Base-by-base conservation (phyloP, 1,140 invertebrate genomes). In the Drosophila oshimai region DNA sequence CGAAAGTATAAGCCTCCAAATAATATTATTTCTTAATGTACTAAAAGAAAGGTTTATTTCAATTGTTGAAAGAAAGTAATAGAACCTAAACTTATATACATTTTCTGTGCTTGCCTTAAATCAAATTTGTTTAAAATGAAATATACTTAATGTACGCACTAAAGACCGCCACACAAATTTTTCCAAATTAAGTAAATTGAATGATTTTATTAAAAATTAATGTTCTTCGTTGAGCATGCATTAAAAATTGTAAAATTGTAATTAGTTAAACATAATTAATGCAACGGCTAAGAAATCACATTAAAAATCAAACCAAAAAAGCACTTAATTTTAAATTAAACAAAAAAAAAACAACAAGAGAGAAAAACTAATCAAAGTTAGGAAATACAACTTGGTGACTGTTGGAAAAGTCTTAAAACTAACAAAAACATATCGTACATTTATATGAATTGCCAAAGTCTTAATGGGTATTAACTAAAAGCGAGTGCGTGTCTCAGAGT, bases 361-460 rank as follows among this genome's bases (percentile, higher is more conserved):
- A 39, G 17, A 61, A 39, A 55, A 74, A 65, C 49, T 69, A 84
- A 86, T 83, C 78, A 83, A 83, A 83, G 31, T 37, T 77, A 81
- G 78, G 13, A 77, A 74, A 67, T 73, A 57, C 41, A 78, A 73
- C 54, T 70, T 84, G 80, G 80, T 81, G 81, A 87, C 81, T 87
- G 83, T 87, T 76, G 54, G 75, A 71, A 81, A 87, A 76, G 81
- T 87, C 81, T 87, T 87, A 87, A 87, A 87, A 87, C 81, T 87
- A 87, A 87, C 81, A 87, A 74, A 87, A 87, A 87, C 81, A 87
- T 87, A 87, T 87, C 81, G 81, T 87, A 87, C 75, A 87, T 87
- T 87, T 87, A 87, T 87, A 87, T 65, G 44, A 87, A 87, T 87
- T 87, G 81, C 81, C 81, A 87, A 87, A 87, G 77, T 87, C 86